phyloP scores from a whole-genome alignment of 2,113 vertebrate genomes.

The Saiga tatarica region DNA sequence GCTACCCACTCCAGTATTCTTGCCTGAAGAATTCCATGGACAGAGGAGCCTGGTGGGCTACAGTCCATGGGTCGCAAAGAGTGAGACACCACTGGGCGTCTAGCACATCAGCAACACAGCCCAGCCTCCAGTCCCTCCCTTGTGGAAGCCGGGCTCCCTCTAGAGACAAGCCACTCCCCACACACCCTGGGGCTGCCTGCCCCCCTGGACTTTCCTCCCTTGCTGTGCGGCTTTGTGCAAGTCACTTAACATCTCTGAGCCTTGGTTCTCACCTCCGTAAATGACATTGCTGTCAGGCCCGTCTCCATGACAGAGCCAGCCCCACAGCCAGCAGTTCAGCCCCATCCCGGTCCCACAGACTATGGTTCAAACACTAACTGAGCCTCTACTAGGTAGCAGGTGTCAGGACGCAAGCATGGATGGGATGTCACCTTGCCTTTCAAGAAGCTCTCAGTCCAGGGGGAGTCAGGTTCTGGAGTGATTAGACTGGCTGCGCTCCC shows the following conservation, averaged over 20 bases:
- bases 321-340: neutral
- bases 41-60: neutral
- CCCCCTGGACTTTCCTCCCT: neutral
- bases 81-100: neutral
- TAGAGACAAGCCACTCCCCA: neutral
- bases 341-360: neutral
- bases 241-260: neutral
- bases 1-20: neutral
- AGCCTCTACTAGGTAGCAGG: neutral
- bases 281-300: neutral
- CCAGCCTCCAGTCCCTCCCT: neutral
- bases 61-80: neutral
- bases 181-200: no score
- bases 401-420: neutral
- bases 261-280: neutral
- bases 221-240: neutral
- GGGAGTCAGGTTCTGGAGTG: neutral
- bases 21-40: neutral
- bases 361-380: neutral
- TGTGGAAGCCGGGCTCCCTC: neutral
- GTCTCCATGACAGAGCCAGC: neutral
- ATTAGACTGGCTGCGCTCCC: neutral
- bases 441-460: neutral
- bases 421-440: neutral
- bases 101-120: neutral